phyloP scores from a whole-genome alignment of 2,113 vertebrate species.

The Anthoscopus minutus region DNA sequence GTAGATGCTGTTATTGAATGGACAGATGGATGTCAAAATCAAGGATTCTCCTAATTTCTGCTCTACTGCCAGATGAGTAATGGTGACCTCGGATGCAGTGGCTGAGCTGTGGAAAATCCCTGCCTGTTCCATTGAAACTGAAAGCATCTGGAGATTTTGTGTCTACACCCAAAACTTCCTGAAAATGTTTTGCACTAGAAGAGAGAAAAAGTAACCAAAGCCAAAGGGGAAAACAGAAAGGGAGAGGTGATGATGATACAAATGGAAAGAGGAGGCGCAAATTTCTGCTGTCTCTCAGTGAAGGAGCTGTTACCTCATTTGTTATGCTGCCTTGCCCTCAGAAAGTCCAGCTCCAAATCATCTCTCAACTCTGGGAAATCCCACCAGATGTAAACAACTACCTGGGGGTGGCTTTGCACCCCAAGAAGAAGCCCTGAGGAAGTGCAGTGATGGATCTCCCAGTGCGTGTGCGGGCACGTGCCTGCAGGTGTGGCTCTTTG shows the following conservation, averaged over 20 bases:
- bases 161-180: constrained; percentile 8
- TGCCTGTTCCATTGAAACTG: not conserved
- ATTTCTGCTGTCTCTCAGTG: not conserved
- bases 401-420: not conserved
- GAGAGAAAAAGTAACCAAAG: not conserved
- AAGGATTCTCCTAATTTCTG: not conserved
- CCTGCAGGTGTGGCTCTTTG: rapidly evolving
- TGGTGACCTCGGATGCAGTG: not conserved
- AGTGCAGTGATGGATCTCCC: not conserved
- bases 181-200: constrained; percentile 47
- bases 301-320: not conserved
- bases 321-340: not conserved
- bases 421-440: not conserved
- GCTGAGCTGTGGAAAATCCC: not conserved
- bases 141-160: not conserved
- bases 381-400: constrained; percentile 6
- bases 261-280: constrained; percentile 34
- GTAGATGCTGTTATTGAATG: not conserved
- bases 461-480: rapidly evolving
- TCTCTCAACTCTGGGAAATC: constrained; percentile 7
- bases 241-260: not conserved
- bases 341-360: constrained; percentile 33
- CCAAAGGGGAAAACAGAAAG: not conserved
- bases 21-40: not conserved
- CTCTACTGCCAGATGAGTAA: not conserved